Conservation (phyloP, 2,113 vertebrate species). For the Nycticorax nycticorax region DNA sequence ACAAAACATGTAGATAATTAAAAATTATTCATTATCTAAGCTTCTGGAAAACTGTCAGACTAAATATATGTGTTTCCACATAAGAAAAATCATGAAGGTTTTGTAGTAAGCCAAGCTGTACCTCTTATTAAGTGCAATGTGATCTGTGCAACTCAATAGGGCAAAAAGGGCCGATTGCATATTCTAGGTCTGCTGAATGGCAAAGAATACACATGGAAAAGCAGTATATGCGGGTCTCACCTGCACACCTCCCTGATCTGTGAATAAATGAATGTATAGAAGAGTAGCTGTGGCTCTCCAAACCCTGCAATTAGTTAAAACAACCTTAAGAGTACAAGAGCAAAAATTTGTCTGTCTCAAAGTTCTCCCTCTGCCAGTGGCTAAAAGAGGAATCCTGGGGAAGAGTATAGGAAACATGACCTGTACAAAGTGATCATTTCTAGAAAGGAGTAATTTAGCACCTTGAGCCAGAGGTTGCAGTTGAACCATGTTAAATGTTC, state of each 20-base stretch:
- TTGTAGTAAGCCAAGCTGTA: background rate
- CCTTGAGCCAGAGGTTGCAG: background rate
- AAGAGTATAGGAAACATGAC: background rate
- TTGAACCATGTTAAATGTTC: background rate
- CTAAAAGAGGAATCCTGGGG: background rate
- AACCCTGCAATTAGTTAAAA: background rate
- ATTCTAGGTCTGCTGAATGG: background rate
- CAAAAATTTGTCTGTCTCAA: background rate
- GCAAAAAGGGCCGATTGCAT: background rate
- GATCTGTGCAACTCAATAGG: background rate
- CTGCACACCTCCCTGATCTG: background rate
- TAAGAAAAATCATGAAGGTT: background rate
- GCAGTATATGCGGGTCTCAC: rapidly evolving
- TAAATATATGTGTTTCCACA: background rate
- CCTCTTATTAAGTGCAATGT: background rate
- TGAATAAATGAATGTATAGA: background rate
- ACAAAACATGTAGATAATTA: background rate
- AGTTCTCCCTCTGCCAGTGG: background rate
- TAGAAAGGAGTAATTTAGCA: background rate
- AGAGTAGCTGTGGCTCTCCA: background rate
- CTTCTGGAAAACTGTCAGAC: background rate
- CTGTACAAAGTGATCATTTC: background rate
- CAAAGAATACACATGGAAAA: background rate
- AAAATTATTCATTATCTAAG: background rate
- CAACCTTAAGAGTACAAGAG: background rate